Evolutionary conservation across 2,113 vertebrate species (phyloP), one percentile per base, ranked within the genome.

Genomic region (Eubucco bourcierii): DNA sequence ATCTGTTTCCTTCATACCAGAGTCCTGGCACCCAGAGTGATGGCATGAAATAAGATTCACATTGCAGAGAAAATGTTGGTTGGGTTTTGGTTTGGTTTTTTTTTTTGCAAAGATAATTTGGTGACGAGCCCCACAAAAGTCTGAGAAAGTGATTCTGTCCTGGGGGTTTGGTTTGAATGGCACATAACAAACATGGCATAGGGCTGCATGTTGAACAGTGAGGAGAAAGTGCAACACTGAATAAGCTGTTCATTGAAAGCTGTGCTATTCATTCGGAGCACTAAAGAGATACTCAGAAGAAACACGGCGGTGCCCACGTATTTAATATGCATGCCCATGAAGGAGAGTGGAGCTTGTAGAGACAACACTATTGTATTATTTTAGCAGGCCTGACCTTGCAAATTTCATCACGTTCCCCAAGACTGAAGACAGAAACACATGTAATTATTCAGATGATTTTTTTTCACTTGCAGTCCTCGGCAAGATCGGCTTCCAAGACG

Each of bases 191-290:
- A 81, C 59, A 53, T 50, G 52, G 92, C 92, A 73, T 28, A 84
- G 78, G 70, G 81, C 77, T 70, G 92, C 90, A 84, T 55, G 71
- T 86, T 86, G 94, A 96, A 93, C 88, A 96, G 94, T 28, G 55
- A 93, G 94, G 52, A 87, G 92, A 95, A 95, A 96, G 88, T 92
- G 95, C 90, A 96, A 94, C 90, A 93, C 90, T 96, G 96, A 96
- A 96, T 95, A 95, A 95, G 95, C 80, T 87, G 95, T 81, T 96
- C 95, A 92, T 87, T 92, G 87, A 87, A 63, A 82, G 86, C 86
- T 39, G 55, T 0, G 5, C 95, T 94, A 96, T 95, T 96, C 95
- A 95, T 84, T 84, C 92, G 55, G 83, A 0, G 4, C 80, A 41
- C 88, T 90, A 88, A 96, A 96, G 90, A 96, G 94, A 95, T 92